phyloP scores from a whole-genome alignment of 92 coral and sea anemone species.

The Epizoanthus ramosus region DNA sequence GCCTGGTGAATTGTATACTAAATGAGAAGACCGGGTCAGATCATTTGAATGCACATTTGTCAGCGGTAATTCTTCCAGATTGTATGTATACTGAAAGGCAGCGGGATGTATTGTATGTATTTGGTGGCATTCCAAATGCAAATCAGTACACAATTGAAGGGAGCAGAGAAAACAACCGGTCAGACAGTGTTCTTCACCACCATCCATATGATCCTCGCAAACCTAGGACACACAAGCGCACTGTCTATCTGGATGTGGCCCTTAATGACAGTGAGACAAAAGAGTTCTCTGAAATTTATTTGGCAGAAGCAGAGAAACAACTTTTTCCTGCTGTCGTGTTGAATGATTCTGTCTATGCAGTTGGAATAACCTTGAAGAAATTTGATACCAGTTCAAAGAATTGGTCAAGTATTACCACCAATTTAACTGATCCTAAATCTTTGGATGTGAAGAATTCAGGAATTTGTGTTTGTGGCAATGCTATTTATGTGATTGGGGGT shows the following conservation, averaged over 20 bases:
- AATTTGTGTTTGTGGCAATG: constrained; percentile 31
- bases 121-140: constrained; percentile 52
- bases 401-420: constrained; percentile 41
- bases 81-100: constrained; percentile 43
- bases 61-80: background rate
- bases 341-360: constrained; percentile 32
- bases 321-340: constrained; percentile 32
- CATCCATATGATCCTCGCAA: constrained; percentile 30
- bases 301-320: constrained; percentile 42
- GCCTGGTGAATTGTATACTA: constrained; percentile 23
- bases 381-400: constrained; percentile 38
- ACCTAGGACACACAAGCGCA: constrained; percentile 27
- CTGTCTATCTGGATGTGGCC: constrained; percentile 26
- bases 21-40: background rate
- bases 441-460: constrained; percentile 31
- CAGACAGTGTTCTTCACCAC: background rate
- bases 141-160: constrained; percentile 27
- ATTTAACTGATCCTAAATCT: background rate
- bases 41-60: background rate
- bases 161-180: background rate
- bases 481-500: constrained; percentile 63
- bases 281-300: constrained; percentile 23
- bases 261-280: constrained; percentile 30
- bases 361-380: constrained; percentile 35
- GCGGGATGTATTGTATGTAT: constrained; percentile 53